phyloP scores from a whole-genome alignment of 1,140 invertebrate genomes.

The Oncopodura yosiiana region DNA sequence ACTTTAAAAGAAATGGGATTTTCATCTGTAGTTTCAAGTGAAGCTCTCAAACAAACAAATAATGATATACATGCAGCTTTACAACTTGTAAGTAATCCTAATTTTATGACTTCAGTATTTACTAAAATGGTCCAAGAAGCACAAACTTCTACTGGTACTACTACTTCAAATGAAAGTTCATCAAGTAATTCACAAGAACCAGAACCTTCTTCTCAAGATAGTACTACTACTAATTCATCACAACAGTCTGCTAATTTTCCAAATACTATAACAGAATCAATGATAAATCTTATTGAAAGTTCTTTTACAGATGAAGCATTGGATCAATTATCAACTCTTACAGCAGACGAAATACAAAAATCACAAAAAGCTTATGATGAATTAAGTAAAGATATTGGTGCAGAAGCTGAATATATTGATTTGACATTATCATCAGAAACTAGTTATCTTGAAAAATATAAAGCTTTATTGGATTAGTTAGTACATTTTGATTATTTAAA shows the following conservation, averaged over 20 bases:
- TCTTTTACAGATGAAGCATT: conserved; percentile 3
- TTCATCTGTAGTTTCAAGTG: conserved; percentile 44
- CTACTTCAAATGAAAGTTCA: background rate
- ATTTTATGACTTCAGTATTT: conserved; percentile 40
- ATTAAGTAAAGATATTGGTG: conserved; percentile 48
- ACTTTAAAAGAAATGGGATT: conserved; percentile 58
- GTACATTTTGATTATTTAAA: too few relatives aligned
- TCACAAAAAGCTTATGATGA: conserved; percentile 47
- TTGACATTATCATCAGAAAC: conserved; percentile 22
- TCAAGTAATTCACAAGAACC: background rate
- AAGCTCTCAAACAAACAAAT: conserved; percentile 53
- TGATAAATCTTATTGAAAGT: conserved; percentile 1
- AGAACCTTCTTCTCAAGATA: conserved; percentile 1
- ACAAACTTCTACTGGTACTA: conserved; percentile 23
- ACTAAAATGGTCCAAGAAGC: conserved; percentile 35
- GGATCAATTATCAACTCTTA: conserved; percentile 10
- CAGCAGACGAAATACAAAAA: conserved; percentile 37
- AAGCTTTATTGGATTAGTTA: conserved; percentile 10
- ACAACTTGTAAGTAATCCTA: conserved; percentile 50
- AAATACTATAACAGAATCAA: background rate
- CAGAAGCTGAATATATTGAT: conserved; percentile 40
- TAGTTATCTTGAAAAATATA: conserved; percentile 22
- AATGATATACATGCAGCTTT: conserved; percentile 57
- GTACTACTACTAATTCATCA: background rate
- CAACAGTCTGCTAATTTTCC: background rate